Evolutionary conservation across 1,140 invertebrate genomes (phyloP), one percentile per base, ranked within the genome.

Genomic region (Thaumatotibia leucotreta): DNA sequence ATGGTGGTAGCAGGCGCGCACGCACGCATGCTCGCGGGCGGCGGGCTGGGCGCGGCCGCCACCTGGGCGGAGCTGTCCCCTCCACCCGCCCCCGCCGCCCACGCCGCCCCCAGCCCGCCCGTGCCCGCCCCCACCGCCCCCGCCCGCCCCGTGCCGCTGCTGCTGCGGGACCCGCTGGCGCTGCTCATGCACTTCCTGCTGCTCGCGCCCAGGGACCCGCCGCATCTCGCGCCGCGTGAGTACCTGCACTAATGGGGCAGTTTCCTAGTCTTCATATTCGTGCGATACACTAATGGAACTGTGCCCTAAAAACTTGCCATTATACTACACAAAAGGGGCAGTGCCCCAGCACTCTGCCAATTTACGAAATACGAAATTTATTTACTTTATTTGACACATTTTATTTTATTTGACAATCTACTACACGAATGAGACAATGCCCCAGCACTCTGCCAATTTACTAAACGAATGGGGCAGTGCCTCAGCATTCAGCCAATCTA

Each of bases 1-100:
- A 90, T 98, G 61, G 96, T 98, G 78, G 97, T 98, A 3, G 88
- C 98, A 63, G 96, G 96, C 11, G 94, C 96, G 72, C 96, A 98
- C 87, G 95, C 96, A 23, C 94, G 96, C 63, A 91, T 95, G 4
- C 87, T 97, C 93, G 69, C 95, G 93, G 95, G 79, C 64, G 82
- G 69, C 14, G 73, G 65, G 20, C 65, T 73, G 22, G 70, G 72
- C 64, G 75, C 71, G 39, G 64, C 75, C 94, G 45, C 17, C n/a
- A 6, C 31, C 20, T 27, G 23, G 65, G 10, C 11, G 33, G 20
- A 14, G 61, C 54, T 52, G 49, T 33, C 91, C 52, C 84, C 83
- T 3, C 74, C 86, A 24, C 64, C 79, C 66, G n/a, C 75, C n/a
- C 3, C 32, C 76, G 62, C 68, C 54, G 33, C 65, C 23, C 63